Evolutionary conservation across 2,888 invertebrate genomes (phyloP), one percentile per base, ranked within the genome.

Genomic region (Cremastinae sp.): DNA sequence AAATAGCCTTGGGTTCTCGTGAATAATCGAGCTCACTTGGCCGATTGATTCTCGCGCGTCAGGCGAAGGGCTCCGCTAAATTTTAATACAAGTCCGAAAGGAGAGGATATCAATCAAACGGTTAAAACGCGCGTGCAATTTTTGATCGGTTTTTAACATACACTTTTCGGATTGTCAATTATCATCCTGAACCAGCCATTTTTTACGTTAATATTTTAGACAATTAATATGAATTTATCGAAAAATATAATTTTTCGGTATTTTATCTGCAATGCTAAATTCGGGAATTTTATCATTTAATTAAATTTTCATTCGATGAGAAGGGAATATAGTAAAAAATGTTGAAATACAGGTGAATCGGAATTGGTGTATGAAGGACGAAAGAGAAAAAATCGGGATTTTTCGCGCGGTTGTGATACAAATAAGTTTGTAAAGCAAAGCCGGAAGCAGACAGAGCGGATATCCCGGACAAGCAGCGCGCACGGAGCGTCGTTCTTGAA

Each of bases 21-120:
- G 70, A 79, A 79, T 79, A 76, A 78, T 79, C 65, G 72, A 78
- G 58, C 72, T 61, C 47, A 45, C 51, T 49, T 54, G 56, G 69
- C 71, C 76, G 78, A 79, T 76, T 78, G 79, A 71, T 74, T 78
- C 53, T 69, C 68, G 43, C 56, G 73, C 62, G 66, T 66, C 20
- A 36, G 10, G 22, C 58, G 5, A 36, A 12, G 10, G 51, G 20
- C 18, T 20, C 4, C 28, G 43, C 36, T 16, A 43, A 59, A 53
- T 9, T 34, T 22, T 16, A 74, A 70, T 59, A 53, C 61, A 68
- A 56, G 14, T n/a, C 4, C 43, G 22, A 68, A 49, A 14, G 56
- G 12, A 34, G 34, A 16, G n/a, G n/a, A 8, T 0, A 5, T 10
- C 5, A 38, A 62, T 28, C 69, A 49, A 62, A 43, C 9, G 16